Percentiles rank a stretch among this genome's conserved stretches.
phyloP scores from a whole-genome alignment of 2,888 invertebrate genomes.

The Synergus japonicus region DNA sequence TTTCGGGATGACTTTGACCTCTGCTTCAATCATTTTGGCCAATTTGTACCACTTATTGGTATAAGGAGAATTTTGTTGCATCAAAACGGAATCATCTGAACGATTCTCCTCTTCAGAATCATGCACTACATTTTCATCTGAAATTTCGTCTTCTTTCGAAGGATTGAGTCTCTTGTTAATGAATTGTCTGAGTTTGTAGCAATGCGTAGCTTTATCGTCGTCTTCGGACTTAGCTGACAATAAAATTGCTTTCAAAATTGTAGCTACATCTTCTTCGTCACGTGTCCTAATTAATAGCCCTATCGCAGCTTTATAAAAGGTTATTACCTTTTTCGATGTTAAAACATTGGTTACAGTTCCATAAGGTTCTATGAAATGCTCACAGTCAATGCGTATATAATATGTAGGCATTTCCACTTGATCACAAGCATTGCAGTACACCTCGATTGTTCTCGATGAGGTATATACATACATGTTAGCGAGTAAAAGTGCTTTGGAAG shows the following conservation, averaged over 20 bases:
- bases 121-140: neutral
- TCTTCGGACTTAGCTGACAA: neutral
- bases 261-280: neutral
- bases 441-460: neutral
- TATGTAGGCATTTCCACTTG: neutral
- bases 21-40: too few species aligned
- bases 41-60: neutral
- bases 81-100: neutral
- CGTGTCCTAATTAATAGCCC: neutral
- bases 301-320: neutral
- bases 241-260: slow-evolving; percentile 3
- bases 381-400: neutral
- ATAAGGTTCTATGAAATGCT: neutral
- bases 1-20: too few species aligned
- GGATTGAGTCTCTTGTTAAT: neutral
- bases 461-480: neutral
- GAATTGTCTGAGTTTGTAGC: too few species aligned
- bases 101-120: neutral
- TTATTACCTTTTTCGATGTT: neutral
- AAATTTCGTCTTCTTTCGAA: neutral
- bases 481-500: neutral
- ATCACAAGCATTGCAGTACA: slow-evolving; percentile 6
- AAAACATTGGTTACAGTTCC: neutral
- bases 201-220: neutral
- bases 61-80: neutral